phyloP scores from a whole-genome alignment of 2,888 invertebrate species.

The Agrochola lychnidis region DNA sequence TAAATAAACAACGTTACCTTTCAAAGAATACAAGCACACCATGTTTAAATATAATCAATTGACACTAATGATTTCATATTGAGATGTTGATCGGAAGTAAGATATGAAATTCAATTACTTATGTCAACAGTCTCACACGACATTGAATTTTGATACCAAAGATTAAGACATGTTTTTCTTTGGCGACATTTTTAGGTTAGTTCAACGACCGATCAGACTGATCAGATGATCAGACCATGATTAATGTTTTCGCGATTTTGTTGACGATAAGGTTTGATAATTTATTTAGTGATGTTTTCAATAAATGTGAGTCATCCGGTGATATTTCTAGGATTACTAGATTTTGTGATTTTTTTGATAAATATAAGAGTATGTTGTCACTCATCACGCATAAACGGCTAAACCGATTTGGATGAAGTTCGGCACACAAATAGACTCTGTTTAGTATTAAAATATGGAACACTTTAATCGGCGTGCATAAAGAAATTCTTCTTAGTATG shows the following conservation, averaged over 20 bases:
- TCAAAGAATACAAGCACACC: background rate
- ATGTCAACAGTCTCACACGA: slow-evolving; percentile 8
- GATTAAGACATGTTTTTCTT: slow-evolving; percentile 9
- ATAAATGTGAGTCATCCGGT: slow-evolving; percentile 3
- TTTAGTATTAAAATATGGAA: no score
- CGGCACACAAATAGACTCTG: background rate
- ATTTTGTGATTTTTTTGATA: background rate
- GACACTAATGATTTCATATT: slow-evolving; percentile 20
- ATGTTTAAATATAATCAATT: background rate
- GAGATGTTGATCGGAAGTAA: slow-evolving; percentile 31
- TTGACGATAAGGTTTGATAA: slow-evolving; percentile 9
- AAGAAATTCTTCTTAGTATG: no score
- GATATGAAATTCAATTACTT: slow-evolving; percentile 14
- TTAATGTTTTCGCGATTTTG: slow-evolving; percentile 37
- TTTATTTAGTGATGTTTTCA: slow-evolving; percentile 10
- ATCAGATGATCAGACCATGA: slow-evolving; percentile 20
- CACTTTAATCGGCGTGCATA: no score
- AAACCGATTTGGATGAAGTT: background rate
- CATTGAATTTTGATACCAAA: background rate
- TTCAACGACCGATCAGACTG: slow-evolving; percentile 43
- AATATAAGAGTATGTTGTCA: no score
- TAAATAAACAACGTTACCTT: background rate
- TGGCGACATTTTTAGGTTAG: slow-evolving; percentile 42
- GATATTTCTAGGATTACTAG: background rate
- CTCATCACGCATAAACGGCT: background rate